Conservation (phyloP, 2,888 invertebrate genomes). For the Xestia c-nigrum region DNA sequence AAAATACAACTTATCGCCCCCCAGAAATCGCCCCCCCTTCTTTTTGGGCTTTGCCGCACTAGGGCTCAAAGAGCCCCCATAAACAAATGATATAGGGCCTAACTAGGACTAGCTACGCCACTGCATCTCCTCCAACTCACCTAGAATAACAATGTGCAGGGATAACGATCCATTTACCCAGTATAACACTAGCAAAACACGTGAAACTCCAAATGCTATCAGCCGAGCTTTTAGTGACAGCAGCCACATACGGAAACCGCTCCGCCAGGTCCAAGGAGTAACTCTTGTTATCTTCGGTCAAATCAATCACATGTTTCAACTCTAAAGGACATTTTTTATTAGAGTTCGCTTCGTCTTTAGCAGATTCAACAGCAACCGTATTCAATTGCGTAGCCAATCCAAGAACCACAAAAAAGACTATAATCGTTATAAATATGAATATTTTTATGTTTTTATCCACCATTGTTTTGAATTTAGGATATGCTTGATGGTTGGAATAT, state of each 20-base stretch:
- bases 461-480: background rate
- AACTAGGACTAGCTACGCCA: too few relatives aligned
- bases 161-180: constrained; percentile 43
- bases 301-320: constrained; percentile 16
- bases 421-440: background rate
- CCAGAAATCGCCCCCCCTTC: too few relatives aligned
- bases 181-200: constrained; percentile 47
- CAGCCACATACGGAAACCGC: constrained; percentile 46
- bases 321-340: background rate
- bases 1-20: too few relatives aligned
- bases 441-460: constrained; percentile 16
- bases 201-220: constrained; percentile 38
- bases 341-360: background rate
- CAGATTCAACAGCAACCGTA: background rate
- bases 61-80: too few relatives aligned
- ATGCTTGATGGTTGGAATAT: background rate
- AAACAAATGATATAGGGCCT: too few relatives aligned
- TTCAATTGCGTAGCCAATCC: background rate
- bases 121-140: constrained; percentile 4
- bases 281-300: constrained; percentile 1
- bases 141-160: constrained; percentile 52
- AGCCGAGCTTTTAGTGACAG: constrained; percentile 36
- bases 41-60: too few relatives aligned
- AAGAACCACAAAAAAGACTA: constrained; percentile 7
- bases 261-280: background rate